Conservation (phyloP, 2,888 invertebrate species). For the Schrankia costaestrigalis region DNA sequence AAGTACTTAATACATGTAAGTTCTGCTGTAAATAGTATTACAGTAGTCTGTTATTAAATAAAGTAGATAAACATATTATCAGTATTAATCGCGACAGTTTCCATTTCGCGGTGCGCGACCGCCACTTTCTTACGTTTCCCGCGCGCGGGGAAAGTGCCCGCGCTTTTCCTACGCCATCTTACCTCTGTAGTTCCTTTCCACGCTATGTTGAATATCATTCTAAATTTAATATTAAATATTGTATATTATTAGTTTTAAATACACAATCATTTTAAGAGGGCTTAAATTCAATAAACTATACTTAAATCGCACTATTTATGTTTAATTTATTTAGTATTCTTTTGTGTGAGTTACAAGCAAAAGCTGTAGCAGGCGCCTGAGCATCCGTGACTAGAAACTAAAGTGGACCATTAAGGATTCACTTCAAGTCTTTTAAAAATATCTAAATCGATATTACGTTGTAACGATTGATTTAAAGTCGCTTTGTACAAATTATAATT, state of each 20-base stretch:
- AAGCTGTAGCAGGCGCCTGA: slow-evolving; percentile 28
- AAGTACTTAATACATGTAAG: no score
- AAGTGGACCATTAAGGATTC: slow-evolving; percentile 37
- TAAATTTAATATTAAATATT: no score
- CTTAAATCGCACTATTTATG: not conserved
- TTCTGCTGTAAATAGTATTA: not conserved
- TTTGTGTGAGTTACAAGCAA: slow-evolving; percentile 20
- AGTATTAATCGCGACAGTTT: slow-evolving; percentile 68
- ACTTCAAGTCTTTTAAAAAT: slow-evolving; percentile 13
- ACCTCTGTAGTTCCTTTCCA: slow-evolving; percentile 38
- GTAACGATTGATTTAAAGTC: slow-evolving; percentile 20
- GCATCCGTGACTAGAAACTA: slow-evolving; percentile 41
- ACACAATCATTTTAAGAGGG: no score
- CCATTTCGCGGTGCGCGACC: slow-evolving; percentile 66
- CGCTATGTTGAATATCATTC: slow-evolving; percentile 13
- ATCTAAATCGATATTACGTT: slow-evolving; percentile 24
- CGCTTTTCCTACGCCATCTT: slow-evolving; percentile 79
- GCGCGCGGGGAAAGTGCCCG: slow-evolving; percentile 73
- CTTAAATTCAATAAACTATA: no score
- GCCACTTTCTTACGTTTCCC: slow-evolving; percentile 78
- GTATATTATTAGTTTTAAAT: no score
- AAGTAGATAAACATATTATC: slow-evolving; percentile 61
- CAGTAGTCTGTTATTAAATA: slow-evolving; percentile 48
- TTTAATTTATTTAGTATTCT: no score
- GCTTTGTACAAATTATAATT: no score